Evolutionary conservation across 2,113 vertebrate genomes (phyloP).

Genomic region (Phrynosoma blainvillii): DNA sequence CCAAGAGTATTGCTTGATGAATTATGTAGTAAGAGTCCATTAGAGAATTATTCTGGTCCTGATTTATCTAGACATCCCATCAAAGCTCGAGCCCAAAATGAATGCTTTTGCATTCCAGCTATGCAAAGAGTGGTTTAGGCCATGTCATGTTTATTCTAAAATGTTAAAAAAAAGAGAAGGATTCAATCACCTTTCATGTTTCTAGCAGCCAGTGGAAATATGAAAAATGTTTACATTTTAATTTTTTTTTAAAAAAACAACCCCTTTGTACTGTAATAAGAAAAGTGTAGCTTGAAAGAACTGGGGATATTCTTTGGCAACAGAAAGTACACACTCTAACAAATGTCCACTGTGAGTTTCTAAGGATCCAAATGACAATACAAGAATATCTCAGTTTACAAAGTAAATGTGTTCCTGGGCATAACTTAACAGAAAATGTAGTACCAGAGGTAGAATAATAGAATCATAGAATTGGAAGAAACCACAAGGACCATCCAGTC

Average conservation of each 20-base stretch:
- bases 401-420: too few species aligned
- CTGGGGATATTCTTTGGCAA: fast-evolving
- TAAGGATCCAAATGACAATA: neutral
- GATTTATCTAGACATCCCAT: neutral
- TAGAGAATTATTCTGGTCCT: neutral
- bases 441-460: too few species aligned
- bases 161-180: neutral
- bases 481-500: too few species aligned
- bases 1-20: neutral
- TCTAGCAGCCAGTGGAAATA: neutral
- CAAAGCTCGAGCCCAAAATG: neutral
- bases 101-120: neutral
- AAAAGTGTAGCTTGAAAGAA: neutral
- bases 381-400: too few species aligned
- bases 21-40: neutral
- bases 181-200: fast-evolving
- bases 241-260: neutral
- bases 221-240: neutral
- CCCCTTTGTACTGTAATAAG: neutral
- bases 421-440: too few species aligned
- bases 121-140: neutral
- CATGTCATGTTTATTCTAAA: neutral
- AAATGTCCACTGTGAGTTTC: neutral
- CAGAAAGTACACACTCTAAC: neutral
- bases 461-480: too few species aligned